Evolutionary conservation across 2,888 invertebrate species (phyloP).

Genomic region (Erynnis tages): DNA sequence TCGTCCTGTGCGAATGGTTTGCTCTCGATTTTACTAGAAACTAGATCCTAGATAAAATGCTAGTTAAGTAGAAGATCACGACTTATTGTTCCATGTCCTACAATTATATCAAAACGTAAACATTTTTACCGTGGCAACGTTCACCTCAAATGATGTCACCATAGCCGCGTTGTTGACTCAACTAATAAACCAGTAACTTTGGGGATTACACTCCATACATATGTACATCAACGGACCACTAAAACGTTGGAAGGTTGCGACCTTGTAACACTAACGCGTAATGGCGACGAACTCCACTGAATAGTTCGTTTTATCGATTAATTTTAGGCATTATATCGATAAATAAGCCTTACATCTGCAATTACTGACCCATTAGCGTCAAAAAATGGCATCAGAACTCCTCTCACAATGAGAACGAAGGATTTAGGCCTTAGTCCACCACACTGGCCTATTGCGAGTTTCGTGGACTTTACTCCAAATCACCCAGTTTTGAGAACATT

Average conservation of each 20-base stretch:
- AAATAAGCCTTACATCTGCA: neutral
- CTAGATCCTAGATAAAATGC: neutral
- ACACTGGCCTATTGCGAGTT: no score
- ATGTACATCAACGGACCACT: conserved; percentile 39
- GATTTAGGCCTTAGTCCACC: no score
- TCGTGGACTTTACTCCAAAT: no score
- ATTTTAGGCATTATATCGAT: neutral
- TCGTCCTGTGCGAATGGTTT: conserved; percentile 7
- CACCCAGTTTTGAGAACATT: no score
- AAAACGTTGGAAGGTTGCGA: conserved; percentile 51
- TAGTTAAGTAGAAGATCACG: no score
- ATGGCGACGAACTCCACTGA: neutral
- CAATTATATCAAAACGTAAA: no score
- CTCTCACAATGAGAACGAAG: no score
- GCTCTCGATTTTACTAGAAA: neutral
- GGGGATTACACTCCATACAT: conserved; percentile 37
- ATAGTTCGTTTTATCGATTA: neutral
- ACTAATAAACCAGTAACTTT: conserved; percentile 28
- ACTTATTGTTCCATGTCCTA: no score
- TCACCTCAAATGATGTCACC: conserved; percentile 41
- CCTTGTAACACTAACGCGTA: conserved; percentile 60
- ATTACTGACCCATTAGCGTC: neutral
- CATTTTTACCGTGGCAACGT: neutral
- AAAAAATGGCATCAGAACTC: no score
- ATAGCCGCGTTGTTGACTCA: conserved; percentile 36